Evolutionary conservation across 2,797 vertebrate species (phyloP), one percentile per base, ranked within the genome.

Genomic region (Molossus alvarezi): DNA sequence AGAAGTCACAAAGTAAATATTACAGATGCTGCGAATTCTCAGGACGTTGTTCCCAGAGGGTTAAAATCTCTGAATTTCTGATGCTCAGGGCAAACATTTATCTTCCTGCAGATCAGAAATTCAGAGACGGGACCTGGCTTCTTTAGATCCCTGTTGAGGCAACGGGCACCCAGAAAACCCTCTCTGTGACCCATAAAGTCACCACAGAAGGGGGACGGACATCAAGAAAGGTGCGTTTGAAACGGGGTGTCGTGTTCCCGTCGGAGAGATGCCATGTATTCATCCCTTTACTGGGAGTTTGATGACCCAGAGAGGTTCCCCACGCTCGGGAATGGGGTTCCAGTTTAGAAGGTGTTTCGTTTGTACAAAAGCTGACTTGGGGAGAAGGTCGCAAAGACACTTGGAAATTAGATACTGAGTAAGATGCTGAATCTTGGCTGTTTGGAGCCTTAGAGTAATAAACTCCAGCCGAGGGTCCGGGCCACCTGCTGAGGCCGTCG

Each of bases 261-360:
- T 77, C 73, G 69, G 84, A 62, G 13, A 55, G 21, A 67, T 72
- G 45, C 15, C 12, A 48, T 33, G 48, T 27, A 23, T 83, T 85
- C 18, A 81, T 1, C n/a, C 62, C 48, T 29, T 9, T 65, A 88
- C 25, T 75, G 0, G 41, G 83, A 85, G 3, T 37, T 58, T 25
- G 57, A 60, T 82, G 83, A 79, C 5, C 27, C 86, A 60, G 93
- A 72, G 55, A 79, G 4, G 23, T 53, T 82, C 41, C 79, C 33
- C n/a, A n/a, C 11, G 41, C 17, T 79, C 45, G 79, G 27, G 90
- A 91, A 91, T 75, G 23, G 41, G 80, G 88, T n/a, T 80, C 10
- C n/a, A 90, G 75, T 89, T 97, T 69, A 93, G 33, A 86, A 93
- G 33, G 27, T 77, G 51, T 91, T 96, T 83, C 13, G 89, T 84